These are phyloP conservation scores for Leucozona laternaria DNA, from an alignment of 2,888 invertebrate genomes.

Conservation along the genomic window DNA sequence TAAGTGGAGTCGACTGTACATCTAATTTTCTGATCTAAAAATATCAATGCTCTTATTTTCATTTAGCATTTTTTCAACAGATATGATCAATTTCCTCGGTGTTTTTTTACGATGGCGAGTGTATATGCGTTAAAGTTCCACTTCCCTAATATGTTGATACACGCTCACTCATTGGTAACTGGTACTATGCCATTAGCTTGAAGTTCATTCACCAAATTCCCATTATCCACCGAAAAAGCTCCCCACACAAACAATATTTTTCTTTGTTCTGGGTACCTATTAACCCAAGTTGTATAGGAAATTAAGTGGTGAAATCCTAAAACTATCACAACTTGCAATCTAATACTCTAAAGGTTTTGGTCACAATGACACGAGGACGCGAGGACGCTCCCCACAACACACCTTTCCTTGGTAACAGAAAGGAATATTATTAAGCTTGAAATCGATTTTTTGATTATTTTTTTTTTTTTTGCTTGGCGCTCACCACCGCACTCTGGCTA, in stretches of 20 bases:
- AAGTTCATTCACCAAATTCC: slow-evolving; percentile 14
- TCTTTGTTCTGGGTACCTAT: neutral
- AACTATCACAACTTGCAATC: slow-evolving; percentile 7
- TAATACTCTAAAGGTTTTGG: neutral
- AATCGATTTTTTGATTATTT: slow-evolving; percentile 37
- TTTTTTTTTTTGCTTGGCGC: neutral
- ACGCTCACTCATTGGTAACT: too few relatives aligned
- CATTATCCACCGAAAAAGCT: neutral
- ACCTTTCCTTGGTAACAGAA: slow-evolving; percentile 35
- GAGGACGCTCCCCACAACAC: neutral
- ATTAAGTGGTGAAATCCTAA: neutral
- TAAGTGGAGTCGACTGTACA: too few relatives aligned
- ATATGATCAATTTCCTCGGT: too few relatives aligned
- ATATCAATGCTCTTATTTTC: too few relatives aligned
- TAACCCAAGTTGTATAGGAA: neutral
- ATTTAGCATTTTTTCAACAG: too few relatives aligned
- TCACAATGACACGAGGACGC: neutral
- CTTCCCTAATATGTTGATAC: too few relatives aligned
- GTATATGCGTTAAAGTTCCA: too few relatives aligned
- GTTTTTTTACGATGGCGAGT: too few relatives aligned
- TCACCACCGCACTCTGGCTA: slow-evolving; percentile 7
- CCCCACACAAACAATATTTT: neutral
- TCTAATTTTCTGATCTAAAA: too few relatives aligned
- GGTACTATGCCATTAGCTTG: neutral
- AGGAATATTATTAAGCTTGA: slow-evolving; percentile 12